Evolutionary conservation across 2,797 vertebrate genomes (phyloP), one percentile per base, ranked within the genome.

Genomic region (Malacoctenus gilli): DNA sequence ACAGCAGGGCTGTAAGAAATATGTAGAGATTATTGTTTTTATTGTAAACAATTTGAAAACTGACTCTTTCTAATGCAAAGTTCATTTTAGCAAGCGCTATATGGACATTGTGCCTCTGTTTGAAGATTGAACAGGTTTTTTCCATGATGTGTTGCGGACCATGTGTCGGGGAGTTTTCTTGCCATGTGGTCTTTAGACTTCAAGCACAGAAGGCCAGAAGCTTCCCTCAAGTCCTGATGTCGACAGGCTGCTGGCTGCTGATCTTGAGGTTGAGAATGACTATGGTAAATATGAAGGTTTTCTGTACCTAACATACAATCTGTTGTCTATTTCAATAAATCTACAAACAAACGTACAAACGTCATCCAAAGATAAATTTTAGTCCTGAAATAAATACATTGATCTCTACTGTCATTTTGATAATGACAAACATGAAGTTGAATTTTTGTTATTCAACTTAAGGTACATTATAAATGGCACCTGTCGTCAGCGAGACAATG

Each of bases 111-210:
- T 57, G 21, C 4, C 11, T 61, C 5, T 28, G n/a, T 44, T 61
- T 44, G n/a, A 39, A 66, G 56, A 55, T 56, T 43, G 51, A 61
- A 1, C 52, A 55, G 23, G 60, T 54, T 16, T 72, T 72, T 4
- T 46, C 20, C 2, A 34, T 63, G 36, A 58, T 70, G 22, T 37
- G n/a, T 58, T 42, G 59, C 47, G 6, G 48, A 59, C 0, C 2
- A 46, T 11, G 31, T 67, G 11, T 64, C 56, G 8, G 56, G 16
- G 15, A 53, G 9, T 20, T 73, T 72, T 18, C 55, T 60, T 20
- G 25, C 14, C 3, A 56, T 18, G 12, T 42, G 60, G 56, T 30
- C 50, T 10, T 40, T 49, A 22, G 23, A 35, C 49, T 63, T 64
- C 28, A 64, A 59, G 21, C 34, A 11, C 25, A 11, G 53, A 58